Evolutionary conservation across 2,113 vertebrate species (phyloP), one percentile per base, ranked within the genome.

Genomic region (Boulengeromyrus knoepffleri): DNA sequence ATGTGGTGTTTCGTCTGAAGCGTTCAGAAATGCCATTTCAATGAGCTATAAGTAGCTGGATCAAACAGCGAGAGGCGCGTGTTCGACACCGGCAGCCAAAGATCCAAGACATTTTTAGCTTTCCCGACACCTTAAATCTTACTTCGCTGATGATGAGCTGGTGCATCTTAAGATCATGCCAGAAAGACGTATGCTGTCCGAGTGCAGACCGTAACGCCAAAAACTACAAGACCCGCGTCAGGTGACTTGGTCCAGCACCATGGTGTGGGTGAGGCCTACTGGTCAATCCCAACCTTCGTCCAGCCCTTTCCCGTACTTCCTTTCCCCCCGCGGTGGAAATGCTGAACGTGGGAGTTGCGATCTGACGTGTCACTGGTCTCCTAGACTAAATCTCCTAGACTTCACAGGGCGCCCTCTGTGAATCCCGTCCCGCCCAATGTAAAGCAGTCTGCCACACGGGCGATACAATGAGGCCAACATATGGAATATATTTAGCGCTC

Each of bases 401-500:
- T 87, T 88, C 70, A 80, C 58, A 47, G 10, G 66, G 50, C 84
- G 27, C 19, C 45, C n/a, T 45, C 10, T 19, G 17, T 42, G 49
- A 10, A 36, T 56, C 36, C 36, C 31, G 9, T 42, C 12, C 27
- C 27, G 31, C 47, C 70, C 49, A 21, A 13, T 46, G n/a, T 47
- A 46, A 47, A 85, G 47, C 50, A 58, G 83, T 27, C 49, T 31
- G n/a, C 39, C 24, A 19, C 83, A n/a, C 42, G 49, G 21, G 27
- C 13, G n/a, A 39, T 39, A 70, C 88, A 62, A 85, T 31, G 66
- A 19, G 62, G 27, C 49, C 21, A 47, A 77, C 93, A 93, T 93
- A 87, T 92, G 93, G 93, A 92, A 93, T 89, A 85, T 90, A 93
- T 93, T 92, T 91, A 88, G 47, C 4, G 58, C 87, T 56, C 74